Conservation (phyloP, 2,888 invertebrate genomes). For the Heliothis peltigera region DNA sequence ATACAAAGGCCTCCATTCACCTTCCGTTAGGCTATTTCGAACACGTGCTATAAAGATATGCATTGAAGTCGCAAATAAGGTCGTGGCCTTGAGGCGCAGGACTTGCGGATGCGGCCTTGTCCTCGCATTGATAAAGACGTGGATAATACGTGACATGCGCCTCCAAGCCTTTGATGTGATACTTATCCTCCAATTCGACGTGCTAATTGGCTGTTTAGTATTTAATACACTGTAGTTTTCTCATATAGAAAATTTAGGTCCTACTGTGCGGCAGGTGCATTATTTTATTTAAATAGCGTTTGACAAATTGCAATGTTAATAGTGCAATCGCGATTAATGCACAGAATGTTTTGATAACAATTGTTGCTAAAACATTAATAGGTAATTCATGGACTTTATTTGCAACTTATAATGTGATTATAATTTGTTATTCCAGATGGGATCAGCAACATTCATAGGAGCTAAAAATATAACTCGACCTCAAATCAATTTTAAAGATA, state of each 20-base stretch:
- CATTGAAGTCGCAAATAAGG: slow-evolving; percentile 44
- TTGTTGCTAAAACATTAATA: too few relatives aligned
- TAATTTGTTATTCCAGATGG: slow-evolving; percentile 66
- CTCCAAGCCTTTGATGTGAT: slow-evolving; percentile 25
- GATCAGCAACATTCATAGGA: slow-evolving; percentile 90
- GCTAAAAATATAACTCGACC: slow-evolving; percentile 94
- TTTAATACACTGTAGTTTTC: slow-evolving; percentile 22
- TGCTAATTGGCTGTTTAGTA: slow-evolving; percentile 18
- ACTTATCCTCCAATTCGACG: slow-evolving; percentile 44
- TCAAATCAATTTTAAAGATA: slow-evolving; percentile 95
- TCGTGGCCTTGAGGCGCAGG: slow-evolving; percentile 51
- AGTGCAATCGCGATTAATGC: too few relatives aligned
- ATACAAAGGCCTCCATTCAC: slow-evolving; percentile 6
- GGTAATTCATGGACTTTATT: too few relatives aligned
- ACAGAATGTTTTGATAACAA: too few relatives aligned
- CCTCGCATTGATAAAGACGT: slow-evolving; percentile 52
- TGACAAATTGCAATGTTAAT: too few relatives aligned
- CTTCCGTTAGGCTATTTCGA: slow-evolving; percentile 29
- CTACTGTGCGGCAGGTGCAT: not conserved
- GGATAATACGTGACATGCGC: slow-evolving; percentile 34
- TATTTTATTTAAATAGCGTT: too few relatives aligned
- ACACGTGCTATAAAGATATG: slow-evolving; percentile 48
- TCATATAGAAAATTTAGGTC: not conserved
- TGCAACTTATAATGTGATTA: not conserved
- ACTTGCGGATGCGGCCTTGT: slow-evolving; percentile 48